Conservation (phyloP, 2,113 vertebrate species). For the Bos javanicus region DNA sequence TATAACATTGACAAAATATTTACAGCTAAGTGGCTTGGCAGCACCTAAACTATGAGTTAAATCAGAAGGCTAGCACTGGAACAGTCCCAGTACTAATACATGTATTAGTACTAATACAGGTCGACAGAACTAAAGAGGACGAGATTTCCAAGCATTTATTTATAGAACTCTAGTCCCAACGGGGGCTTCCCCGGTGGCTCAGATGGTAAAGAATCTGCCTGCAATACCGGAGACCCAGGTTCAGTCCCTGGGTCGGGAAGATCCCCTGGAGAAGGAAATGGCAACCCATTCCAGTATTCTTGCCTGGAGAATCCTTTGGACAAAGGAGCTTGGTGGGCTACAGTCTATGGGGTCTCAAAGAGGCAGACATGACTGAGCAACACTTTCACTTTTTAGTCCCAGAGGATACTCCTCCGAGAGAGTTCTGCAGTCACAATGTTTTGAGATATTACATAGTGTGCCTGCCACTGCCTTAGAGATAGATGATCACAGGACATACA, state of each 20-base stretch:
- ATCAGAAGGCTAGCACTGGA: not conserved
- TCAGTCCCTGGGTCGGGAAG: rapidly evolving
- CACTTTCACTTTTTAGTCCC: not conserved
- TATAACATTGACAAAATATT: not conserved
- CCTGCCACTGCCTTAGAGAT: not conserved
- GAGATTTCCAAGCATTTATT: not conserved
- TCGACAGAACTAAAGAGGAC: not conserved
- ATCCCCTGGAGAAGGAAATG: not conserved
- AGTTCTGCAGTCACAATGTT: not conserved
- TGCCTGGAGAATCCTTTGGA: not conserved
- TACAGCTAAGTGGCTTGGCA: not conserved
- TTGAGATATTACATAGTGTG: not conserved
- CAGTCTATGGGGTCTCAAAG: not conserved
- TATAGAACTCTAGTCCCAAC: not conserved
- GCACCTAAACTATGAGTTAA: not conserved
- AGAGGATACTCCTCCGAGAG: not conserved
- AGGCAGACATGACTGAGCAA: not conserved
- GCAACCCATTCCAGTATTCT: not conserved
- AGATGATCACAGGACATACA: not conserved
- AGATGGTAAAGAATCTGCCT: not conserved
- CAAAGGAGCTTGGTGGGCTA: not conserved
- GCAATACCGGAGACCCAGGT: not conserved
- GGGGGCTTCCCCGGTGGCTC: not conserved
- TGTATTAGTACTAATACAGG: not conserved
- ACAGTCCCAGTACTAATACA: not conserved